phyloP scores from a whole-genome alignment of 2,113 vertebrate species.

The Paracanthobrama guichenoti region DNA sequence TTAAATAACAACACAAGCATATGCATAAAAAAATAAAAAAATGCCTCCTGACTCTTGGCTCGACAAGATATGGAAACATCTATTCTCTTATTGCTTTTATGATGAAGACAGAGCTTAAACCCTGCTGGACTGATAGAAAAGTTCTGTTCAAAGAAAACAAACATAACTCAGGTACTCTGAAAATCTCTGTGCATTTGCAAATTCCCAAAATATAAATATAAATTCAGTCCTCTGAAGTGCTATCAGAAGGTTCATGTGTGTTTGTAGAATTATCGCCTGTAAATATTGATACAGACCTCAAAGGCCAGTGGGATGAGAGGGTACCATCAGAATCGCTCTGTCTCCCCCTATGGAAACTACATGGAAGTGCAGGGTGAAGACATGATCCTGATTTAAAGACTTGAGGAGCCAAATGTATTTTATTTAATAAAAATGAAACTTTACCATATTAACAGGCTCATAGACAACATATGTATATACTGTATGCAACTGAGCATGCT shows the following conservation, averaged over 20 bases:
- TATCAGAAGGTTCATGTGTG: neutral
- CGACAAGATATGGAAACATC: slow-evolving; percentile 11
- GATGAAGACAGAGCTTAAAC: neutral
- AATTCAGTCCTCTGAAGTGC: slow-evolving; percentile 8
- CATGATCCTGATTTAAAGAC: neutral
- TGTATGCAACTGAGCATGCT: neutral
- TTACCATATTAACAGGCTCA: neutral
- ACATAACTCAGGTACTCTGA: neutral
- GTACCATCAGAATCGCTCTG: slow-evolving; percentile 15
- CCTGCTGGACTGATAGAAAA: neutral
- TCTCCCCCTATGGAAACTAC: slow-evolving; percentile 29
- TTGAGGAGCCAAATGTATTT: neutral
- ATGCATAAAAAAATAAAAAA: neutral
- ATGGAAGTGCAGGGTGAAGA: neutral
- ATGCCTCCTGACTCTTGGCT: neutral
- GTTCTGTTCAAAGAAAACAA: slow-evolving; percentile 12
- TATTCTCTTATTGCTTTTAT: neutral
- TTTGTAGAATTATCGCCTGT: neutral
- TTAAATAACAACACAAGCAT: neutral
- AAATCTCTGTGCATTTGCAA: slow-evolving; percentile 1
- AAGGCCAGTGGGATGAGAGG: neutral
- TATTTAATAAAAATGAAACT: neutral
- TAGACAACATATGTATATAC: neutral
- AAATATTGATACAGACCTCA: slow-evolving; percentile 27
- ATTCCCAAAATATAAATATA: neutral